Evolutionary conservation across 1,140 invertebrate species (phyloP).

Genomic region (Euura lappo): DNA sequence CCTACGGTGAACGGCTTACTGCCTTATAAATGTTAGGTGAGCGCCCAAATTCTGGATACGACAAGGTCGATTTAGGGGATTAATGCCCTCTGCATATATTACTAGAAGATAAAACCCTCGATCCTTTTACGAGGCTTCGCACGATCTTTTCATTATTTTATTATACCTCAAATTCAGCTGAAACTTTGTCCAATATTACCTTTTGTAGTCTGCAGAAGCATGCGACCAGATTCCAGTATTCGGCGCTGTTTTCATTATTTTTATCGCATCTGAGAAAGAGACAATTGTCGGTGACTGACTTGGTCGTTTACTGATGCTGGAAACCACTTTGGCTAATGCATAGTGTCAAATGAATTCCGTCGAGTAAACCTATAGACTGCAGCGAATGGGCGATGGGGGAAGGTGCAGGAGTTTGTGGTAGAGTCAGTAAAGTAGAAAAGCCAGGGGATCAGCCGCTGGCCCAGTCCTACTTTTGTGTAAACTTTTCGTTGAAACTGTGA

Average conservation of each 20-base stretch:
- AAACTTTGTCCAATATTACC: no score
- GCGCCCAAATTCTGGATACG: neutral
- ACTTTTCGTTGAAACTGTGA: neutral
- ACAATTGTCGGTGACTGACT: neutral
- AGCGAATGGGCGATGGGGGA: neutral
- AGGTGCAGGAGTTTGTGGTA: neutral
- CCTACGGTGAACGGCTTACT: neutral
- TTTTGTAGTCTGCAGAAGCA: no score
- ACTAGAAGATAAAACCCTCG: no score
- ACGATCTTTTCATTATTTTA: no score
- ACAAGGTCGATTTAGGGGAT: neutral
- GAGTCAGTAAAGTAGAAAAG: neutral
- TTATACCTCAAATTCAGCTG: no score
- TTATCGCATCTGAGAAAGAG: no score
- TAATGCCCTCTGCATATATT: neutral
- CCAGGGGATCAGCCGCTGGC: neutral
- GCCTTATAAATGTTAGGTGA: neutral
- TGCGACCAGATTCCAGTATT: no score
- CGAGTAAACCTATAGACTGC: neutral
- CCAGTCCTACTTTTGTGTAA: neutral
- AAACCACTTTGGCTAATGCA: neutral
- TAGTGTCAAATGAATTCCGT: neutral
- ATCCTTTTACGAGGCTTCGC: no score
- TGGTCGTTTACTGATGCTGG: neutral
- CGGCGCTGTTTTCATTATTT: no score